Percentiles rank a stretch among this genome's conserved stretches.
These are phyloP conservation scores for Cryptophagus acutangulus DNA, from an alignment of 2,888 invertebrate genomes.

Conservation along the genomic window DNA sequence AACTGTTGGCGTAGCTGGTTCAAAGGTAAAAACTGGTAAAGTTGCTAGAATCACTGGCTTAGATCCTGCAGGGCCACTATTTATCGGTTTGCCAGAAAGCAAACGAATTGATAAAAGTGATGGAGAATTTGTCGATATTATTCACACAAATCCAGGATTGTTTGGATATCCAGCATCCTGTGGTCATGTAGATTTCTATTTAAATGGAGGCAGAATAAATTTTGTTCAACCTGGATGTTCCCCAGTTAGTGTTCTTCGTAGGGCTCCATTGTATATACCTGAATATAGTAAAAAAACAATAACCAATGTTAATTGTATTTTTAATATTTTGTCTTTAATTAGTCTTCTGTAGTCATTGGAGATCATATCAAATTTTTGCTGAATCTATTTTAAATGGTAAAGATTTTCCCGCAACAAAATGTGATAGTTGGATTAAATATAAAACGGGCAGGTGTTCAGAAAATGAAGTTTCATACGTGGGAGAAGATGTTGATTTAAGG, in stretches of 20 bases:
- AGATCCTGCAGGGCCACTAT: constrained; percentile 24
- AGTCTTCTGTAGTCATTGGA: constrained; percentile 26
- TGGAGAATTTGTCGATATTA: constrained; percentile 23
- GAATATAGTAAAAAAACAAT: no score
- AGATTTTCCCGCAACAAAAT: constrained; percentile 18
- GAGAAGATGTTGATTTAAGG: constrained; percentile 18
- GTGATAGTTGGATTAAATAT: constrained; percentile 17
- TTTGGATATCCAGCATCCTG: constrained; percentile 15
- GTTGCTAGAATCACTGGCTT: constrained; percentile 25
- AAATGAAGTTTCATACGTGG: constrained; percentile 19
- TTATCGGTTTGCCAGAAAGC: constrained; percentile 7
- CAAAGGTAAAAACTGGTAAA: constrained; percentile 26
- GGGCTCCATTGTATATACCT: constrained; percentile 14
- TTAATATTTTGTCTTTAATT: constrained; percentile 7
- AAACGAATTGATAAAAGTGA: constrained; percentile 18
- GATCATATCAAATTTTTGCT: constrained; percentile 19
- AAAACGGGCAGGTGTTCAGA: constrained; percentile 17
- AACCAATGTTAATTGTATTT: neutral
- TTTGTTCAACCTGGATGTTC: constrained; percentile 22
- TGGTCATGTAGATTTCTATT: constrained; percentile 23
- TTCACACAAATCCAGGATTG: constrained; percentile 22
- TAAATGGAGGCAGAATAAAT: constrained; percentile 20
- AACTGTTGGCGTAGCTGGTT: constrained; percentile 57
- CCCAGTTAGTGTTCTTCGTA: constrained; percentile 8
- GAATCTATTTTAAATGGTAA: constrained; percentile 16